Evolutionary conservation across 2,888 invertebrate species (phyloP), one percentile per base, ranked within the genome.

Genomic region (Pemphredon lugubris): DNA sequence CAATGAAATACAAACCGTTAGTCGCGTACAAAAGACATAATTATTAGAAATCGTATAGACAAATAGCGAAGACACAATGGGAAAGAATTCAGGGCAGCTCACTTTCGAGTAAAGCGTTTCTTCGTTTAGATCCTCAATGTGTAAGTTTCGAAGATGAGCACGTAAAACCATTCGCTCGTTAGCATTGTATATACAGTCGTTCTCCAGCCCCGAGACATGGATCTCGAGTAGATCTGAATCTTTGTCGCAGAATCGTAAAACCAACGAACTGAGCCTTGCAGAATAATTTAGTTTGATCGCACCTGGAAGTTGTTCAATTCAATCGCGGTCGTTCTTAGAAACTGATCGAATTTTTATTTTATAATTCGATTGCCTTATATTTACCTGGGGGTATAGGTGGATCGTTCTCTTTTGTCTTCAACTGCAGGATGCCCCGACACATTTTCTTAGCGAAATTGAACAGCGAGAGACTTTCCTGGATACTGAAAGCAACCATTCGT

Each of bases 71-170:
- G n/a, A n/a, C n/a, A n/a, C n/a, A n/a, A n/a, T n/a, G n/a, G n/a
- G n/a, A n/a, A n/a, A n/a, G n/a, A n/a, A n/a, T n/a, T n/a, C n/a
- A n/a, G n/a, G n/a, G n/a, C n/a, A n/a, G 53, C 42, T 79, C 85
- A 94, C 95, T 91, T 94, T 95, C 0, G 94, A 93, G 85, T 96
- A 96, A 9, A 96, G 90, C 0, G 95, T 95, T 47, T 94, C 92
- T 57, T 95, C 94, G 2, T 94, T 92, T 23, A 95, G 87, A 87
- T 96, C 95, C 75, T 96, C 94, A 1, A 96, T 90, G 4, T 92
- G 92, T 40, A 96, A 86, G 3, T 93, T 93, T 63, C 93, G 92
- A 26, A 96, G 91, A 84, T 93, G 94, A 16, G 93, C 91, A 66
- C 94, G 92, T 81, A 96, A 92, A 30, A 95, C 94, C 90, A 95